phyloP scores from a whole-genome alignment of 2,888 invertebrate genomes.

The Mythimna impura region DNA sequence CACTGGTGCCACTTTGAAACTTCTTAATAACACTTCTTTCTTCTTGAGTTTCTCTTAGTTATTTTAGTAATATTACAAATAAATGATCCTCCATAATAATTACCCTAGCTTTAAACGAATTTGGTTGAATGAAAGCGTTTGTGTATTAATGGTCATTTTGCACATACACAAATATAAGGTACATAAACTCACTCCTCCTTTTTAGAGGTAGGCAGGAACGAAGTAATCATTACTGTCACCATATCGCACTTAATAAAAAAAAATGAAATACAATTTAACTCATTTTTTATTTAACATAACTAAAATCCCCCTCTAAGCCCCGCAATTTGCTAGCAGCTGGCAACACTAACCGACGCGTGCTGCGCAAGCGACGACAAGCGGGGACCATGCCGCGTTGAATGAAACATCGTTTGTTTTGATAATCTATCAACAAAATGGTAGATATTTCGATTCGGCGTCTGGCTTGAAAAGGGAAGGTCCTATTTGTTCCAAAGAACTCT shows the following conservation, averaged over 20 bases:
- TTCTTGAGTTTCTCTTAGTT: too few species aligned
- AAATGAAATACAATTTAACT: background rate
- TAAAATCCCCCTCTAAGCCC: background rate
- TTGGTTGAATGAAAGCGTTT: too few species aligned
- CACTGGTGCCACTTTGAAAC: too few species aligned
- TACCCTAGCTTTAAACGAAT: too few species aligned
- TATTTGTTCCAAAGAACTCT: constrained; percentile 10
- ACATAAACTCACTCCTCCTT: too few species aligned
- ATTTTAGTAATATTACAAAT: too few species aligned
- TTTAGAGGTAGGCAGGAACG: too few species aligned
- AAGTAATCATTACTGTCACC: too few species aligned
- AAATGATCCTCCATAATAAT: too few species aligned
- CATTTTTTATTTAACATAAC: background rate
- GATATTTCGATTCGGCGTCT: constrained; percentile 66
- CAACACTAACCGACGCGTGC: constrained; percentile 47
- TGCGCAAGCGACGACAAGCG: constrained; percentile 66
- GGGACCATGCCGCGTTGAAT: constrained; percentile 60
- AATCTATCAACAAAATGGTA: constrained; percentile 63
- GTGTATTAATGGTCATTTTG: too few species aligned
- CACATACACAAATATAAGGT: too few species aligned
- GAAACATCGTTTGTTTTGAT: constrained; percentile 65
- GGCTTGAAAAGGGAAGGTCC: constrained; percentile 20
- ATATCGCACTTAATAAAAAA: background rate
- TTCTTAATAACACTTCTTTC: too few species aligned
- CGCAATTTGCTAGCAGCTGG: constrained; percentile 51